A percentile compares a stretch with the other conserved stretches of the same genome.
phyloP scores from a whole-genome alignment of 2,888 invertebrate genomes.

The Melipona beecheii region DNA sequence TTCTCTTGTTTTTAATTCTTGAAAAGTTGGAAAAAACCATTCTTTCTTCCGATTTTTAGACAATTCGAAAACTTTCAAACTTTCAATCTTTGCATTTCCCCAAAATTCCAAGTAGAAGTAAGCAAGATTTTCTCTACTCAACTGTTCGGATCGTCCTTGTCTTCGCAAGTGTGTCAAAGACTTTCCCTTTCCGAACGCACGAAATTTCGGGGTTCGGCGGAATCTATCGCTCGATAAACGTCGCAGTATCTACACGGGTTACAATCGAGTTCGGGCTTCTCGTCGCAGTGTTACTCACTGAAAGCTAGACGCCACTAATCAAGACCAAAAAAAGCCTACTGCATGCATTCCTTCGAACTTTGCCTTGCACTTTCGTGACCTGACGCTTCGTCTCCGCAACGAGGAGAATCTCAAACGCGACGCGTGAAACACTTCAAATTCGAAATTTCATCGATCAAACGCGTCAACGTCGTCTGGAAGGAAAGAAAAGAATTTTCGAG shows the following conservation, averaged over 20 bases:
- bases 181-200: background rate
- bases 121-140: background rate
- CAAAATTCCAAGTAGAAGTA: background rate
- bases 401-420: background rate
- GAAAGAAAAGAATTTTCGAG: background rate
- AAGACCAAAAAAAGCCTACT: slow-evolving; percentile 65
- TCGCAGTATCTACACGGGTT: slow-evolving; percentile 46
- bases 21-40: background rate
- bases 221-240: slow-evolving; percentile 28
- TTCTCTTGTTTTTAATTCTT: background rate
- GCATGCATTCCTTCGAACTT: slow-evolving; percentile 62
- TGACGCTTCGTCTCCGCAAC: background rate
- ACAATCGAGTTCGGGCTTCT: slow-evolving; percentile 51
- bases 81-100: background rate
- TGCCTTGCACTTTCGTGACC: slow-evolving; percentile 17
- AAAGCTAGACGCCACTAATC: slow-evolving; percentile 62
- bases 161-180: background rate
- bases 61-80: too few relatives aligned
- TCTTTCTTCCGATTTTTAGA: too few relatives aligned
- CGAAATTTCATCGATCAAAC: too few relatives aligned
- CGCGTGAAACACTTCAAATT: background rate
- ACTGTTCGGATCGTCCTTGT: background rate
- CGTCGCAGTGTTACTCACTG: slow-evolving; percentile 55
- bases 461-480: background rate
- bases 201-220: too few relatives aligned